Evolutionary conservation across 2,888 invertebrate genomes (phyloP).

Genomic region (Apamea crenata): DNA sequence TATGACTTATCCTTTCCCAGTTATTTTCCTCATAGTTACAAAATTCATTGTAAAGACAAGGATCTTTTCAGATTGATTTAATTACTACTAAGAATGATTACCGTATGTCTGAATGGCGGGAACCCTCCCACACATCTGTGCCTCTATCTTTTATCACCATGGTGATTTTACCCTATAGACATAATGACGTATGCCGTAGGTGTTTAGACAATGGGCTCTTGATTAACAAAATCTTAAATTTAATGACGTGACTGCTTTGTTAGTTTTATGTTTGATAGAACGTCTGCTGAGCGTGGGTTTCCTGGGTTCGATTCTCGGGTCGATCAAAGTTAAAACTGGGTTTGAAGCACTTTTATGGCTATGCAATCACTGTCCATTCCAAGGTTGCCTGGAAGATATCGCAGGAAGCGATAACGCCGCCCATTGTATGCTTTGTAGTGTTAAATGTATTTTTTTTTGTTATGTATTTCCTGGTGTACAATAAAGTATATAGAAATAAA

Average conservation of each 20-base stretch:
- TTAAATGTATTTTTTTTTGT: too few relatives aligned
- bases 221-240: background rate
- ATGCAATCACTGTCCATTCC: too few relatives aligned
- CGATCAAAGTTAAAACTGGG: background rate
- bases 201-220: background rate
- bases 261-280: background rate
- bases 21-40: constrained; percentile 22
- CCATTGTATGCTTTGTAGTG: too few relatives aligned
- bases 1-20: background rate
- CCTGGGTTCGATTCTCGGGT: background rate
- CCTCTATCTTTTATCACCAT: constrained; percentile 5
- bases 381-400: too few relatives aligned
- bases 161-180: constrained; percentile 13
- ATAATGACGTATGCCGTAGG: constrained; percentile 9
- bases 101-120: constrained; percentile 10
- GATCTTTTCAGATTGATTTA: constrained; percentile 45
- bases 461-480: too few relatives aligned
- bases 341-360: too few relatives aligned
- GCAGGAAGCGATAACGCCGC: too few relatives aligned
- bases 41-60: constrained; percentile 24
- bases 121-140: constrained; percentile 48
- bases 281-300: background rate
- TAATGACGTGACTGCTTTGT: background rate
- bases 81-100: constrained; percentile 56
- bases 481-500: too few relatives aligned